Evolutionary conservation across 2,113 vertebrate species (phyloP).

Genomic region (Lepus americanus): DNA sequence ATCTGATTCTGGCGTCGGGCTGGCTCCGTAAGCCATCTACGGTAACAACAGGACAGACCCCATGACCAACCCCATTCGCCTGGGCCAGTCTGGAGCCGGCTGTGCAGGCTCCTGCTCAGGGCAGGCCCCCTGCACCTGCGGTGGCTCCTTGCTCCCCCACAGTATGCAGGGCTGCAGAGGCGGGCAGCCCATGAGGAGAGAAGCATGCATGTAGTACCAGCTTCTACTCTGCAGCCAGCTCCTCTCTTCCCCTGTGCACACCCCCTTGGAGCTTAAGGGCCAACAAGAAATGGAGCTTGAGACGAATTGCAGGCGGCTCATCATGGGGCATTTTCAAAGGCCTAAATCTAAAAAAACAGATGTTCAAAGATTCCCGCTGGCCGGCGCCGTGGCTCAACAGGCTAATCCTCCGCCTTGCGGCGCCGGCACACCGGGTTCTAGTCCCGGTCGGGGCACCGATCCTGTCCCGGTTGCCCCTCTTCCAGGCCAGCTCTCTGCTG

Average conservation of each 20-base stretch:
- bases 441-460: too few species aligned
- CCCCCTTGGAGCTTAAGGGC: background rate
- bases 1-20: background rate
- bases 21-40: background rate
- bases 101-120: background rate
- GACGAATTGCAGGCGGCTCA: slow-evolving; percentile 12
- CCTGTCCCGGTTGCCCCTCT: too few species aligned
- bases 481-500: too few species aligned
- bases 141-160: background rate
- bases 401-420: too few species aligned
- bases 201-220: background rate
- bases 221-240: background rate
- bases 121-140: background rate
- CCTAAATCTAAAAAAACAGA: background rate
- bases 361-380: too few species aligned
- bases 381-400: too few species aligned
- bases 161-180: rapidly evolving
- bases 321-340: background rate
- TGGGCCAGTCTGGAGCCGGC: background rate
- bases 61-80: background rate
- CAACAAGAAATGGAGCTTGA: background rate
- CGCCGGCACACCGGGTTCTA: too few species aligned
- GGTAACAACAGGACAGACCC: background rate
- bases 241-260: background rate
- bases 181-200: background rate